phyloP scores from a whole-genome alignment of 2,797 vertebrate species.

The Chromis chromis region DNA sequence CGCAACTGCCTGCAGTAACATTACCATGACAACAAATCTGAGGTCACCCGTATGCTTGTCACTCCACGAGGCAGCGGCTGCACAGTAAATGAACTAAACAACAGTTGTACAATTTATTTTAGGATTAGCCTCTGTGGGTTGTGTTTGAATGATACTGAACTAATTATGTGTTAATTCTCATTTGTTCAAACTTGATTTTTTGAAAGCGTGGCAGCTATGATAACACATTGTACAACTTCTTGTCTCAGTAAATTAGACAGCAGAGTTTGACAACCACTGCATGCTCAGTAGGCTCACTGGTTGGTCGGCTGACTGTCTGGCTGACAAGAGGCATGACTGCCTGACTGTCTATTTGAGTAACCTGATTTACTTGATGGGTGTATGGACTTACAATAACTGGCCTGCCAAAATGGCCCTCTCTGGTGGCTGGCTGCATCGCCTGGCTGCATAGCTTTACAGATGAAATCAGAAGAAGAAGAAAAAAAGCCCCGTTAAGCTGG shows the following conservation, averaged over 20 bases:
- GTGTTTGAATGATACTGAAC: conserved; percentile 6
- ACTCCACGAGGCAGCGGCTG: neutral
- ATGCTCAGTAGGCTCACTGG: conserved; percentile 11
- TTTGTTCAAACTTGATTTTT: conserved; percentile 11
- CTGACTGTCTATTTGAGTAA: conserved; percentile 40
- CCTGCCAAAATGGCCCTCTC: conserved; percentile 32
- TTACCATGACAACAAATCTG: conserved; percentile 19
- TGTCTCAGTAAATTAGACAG: conserved; percentile 16
- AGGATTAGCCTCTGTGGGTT: neutral
- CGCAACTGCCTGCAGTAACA: conserved; percentile 1
- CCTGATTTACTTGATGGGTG: conserved; percentile 46
- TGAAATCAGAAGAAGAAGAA: conserved; percentile 42
- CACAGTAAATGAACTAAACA: neutral
- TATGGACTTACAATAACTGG: conserved; percentile 26
- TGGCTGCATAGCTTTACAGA: conserved; percentile 56
- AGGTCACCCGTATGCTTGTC: conserved; percentile 9
- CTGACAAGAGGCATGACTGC: conserved; percentile 30
- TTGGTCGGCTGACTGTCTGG: conserved; percentile 17
- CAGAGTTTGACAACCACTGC: conserved; percentile 12
- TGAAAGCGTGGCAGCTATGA: neutral
- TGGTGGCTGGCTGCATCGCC: conserved; percentile 13
- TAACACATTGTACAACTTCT: conserved; percentile 9
- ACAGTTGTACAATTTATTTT: neutral
- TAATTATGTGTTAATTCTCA: conserved; percentile 10
- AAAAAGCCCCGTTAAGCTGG: conserved; percentile 45